phyloP scores from a whole-genome alignment of 2,888 invertebrate genomes.

The Erebia palarica region DNA sequence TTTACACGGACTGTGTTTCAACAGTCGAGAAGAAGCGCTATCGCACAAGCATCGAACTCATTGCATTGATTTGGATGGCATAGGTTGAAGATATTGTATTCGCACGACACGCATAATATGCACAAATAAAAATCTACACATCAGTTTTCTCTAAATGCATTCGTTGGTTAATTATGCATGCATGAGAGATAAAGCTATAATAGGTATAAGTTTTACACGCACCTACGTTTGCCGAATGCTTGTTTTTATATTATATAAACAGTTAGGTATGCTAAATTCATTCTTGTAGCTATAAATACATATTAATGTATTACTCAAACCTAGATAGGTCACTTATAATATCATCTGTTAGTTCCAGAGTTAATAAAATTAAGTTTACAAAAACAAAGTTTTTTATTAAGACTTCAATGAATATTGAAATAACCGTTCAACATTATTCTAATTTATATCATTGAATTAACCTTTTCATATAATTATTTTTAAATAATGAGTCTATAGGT shows the following conservation, averaged over 20 bases:
- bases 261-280: slow-evolving; percentile 67
- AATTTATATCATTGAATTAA: too few species aligned
- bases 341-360: slow-evolving; percentile 81
- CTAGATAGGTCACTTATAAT: slow-evolving; percentile 79
- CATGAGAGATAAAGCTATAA: background rate
- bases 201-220: slow-evolving; percentile 21
- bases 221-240: slow-evolving; percentile 53
- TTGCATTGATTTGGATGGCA: too few species aligned
- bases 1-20: too few species aligned
- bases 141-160: too few species aligned
- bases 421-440: too few species aligned
- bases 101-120: background rate
- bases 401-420: slow-evolving; percentile 1
- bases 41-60: too few species aligned
- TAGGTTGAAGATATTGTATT: too few species aligned
- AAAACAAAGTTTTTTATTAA: slow-evolving; percentile 45
- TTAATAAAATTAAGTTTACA: slow-evolving; percentile 82
- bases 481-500: too few species aligned
- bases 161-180: too few species aligned
- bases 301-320: slow-evolving; percentile 76
- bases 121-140: background rate
- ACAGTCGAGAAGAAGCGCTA: too few species aligned
- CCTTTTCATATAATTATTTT: too few species aligned
- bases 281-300: slow-evolving; percentile 77
- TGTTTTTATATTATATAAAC: slow-evolving; percentile 37